phyloP scores from a whole-genome alignment of 2,888 invertebrate species.

The Mechanitis mazaeus region DNA sequence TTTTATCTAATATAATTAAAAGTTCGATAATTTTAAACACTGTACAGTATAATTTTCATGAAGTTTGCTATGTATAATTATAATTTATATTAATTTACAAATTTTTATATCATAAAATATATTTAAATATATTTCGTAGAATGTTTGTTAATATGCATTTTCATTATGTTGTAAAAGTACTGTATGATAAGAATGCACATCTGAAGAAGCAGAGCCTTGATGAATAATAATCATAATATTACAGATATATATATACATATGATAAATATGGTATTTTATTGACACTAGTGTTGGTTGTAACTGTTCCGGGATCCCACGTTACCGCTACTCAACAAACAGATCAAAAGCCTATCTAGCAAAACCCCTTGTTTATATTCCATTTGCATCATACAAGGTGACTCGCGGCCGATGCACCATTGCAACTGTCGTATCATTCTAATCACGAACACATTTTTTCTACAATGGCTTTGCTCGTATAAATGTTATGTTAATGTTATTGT shows the following conservation, averaged over 20 bases:
- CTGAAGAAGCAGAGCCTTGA: not conserved
- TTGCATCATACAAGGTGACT: conserved; percentile 64
- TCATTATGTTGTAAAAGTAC: too few relatives aligned
- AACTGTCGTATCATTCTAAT: conserved; percentile 48
- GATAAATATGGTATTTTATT: too few relatives aligned
- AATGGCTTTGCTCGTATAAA: conserved; percentile 48
- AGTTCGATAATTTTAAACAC: too few relatives aligned
- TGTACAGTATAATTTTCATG: too few relatives aligned
- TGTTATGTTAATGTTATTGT: conserved; percentile 59
- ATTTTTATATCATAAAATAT: too few relatives aligned
- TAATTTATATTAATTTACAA: too few relatives aligned
- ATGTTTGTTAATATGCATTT: too few relatives aligned
- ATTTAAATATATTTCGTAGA: too few relatives aligned
- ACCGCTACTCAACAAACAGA: conserved; percentile 27
- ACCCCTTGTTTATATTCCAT: conserved; percentile 50
- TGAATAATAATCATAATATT: not conserved
- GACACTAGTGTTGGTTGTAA: not conserved
- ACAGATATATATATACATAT: not conserved
- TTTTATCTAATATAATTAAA: not conserved
- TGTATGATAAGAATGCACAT: too few relatives aligned
- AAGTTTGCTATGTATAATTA: too few relatives aligned
- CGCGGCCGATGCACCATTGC: conserved; percentile 67
- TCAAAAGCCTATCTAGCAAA: conserved; percentile 29
- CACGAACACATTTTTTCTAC: conserved; percentile 46
- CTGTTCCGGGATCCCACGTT: conserved; percentile 27